Conservation (phyloP, 2,797 vertebrate genomes). For the Meriones psammophilus region DNA sequence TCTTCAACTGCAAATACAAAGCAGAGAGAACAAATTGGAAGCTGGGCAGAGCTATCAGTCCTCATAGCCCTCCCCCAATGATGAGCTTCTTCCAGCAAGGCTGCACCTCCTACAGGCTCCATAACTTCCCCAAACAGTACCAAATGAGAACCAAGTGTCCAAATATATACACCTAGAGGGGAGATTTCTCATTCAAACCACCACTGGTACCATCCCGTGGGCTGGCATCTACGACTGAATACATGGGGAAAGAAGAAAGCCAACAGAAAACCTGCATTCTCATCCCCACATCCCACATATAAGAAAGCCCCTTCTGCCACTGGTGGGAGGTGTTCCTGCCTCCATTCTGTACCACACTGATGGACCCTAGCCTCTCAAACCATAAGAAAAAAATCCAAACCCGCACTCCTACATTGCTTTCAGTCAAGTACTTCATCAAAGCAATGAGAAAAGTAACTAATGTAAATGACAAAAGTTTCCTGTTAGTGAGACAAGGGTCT, state of each 20-base stretch:
- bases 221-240: background rate
- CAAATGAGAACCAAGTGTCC: background rate
- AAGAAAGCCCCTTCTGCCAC: too few relatives aligned
- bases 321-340: background rate
- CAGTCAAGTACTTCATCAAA: background rate
- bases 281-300: background rate
- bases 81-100: background rate
- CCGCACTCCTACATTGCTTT: background rate
- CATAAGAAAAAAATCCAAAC: background rate
- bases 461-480: conserved; percentile 5
- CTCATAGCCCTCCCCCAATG: background rate
- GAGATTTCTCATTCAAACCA: background rate
- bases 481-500: background rate
- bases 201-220: too few relatives aligned
- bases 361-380: background rate
- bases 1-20: background rate
- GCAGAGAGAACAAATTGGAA: background rate
- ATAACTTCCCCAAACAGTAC: background rate
- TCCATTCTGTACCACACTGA: background rate
- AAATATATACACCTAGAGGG: background rate
- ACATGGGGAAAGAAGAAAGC: background rate
- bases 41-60: background rate
- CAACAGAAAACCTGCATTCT: background rate
- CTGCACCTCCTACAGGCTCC: background rate
- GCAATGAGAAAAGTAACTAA: background rate